Conservation (phyloP, 2,113 vertebrate genomes). For the Aythya baeri region DNA sequence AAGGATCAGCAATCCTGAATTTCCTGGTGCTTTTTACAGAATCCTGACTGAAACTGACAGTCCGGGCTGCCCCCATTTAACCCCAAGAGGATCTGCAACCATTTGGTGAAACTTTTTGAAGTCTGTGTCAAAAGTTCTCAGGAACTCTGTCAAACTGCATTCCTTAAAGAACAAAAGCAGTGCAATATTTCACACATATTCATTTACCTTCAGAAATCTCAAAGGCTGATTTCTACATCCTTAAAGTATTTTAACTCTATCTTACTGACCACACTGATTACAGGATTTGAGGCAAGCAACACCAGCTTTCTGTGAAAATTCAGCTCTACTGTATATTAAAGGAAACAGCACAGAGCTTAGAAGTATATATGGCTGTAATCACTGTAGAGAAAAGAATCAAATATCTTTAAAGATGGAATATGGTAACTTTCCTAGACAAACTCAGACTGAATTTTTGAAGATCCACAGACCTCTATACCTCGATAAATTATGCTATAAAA, state of each 20-base stretch:
- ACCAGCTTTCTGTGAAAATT: not conserved
- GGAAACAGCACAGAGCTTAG: not conserved
- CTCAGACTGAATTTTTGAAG: not conserved
- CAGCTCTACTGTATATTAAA: not conserved
- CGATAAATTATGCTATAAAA: not conserved
- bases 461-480: not conserved
- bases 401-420: not conserved
- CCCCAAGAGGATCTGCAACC: not conserved
- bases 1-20: not conserved
- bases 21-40: not conserved
- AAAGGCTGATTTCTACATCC: not conserved
- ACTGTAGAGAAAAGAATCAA: not conserved
- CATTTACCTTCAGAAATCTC: not conserved
- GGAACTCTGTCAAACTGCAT: not conserved
- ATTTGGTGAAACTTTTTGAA: not conserved
- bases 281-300: not conserved
- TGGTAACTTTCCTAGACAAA: not conserved
- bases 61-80: not conserved
- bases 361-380: not conserved
- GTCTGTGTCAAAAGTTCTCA: not conserved
- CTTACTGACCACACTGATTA: not conserved
- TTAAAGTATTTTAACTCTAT: not conserved
- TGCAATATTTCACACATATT: fast-evolving
- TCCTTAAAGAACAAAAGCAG: not conserved
- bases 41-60: not conserved